Percentiles rank a stretch among this genome's conserved stretches.
phyloP scores from a whole-genome alignment of 2,797 vertebrate species.

The Anolis apletophallus region DNA sequence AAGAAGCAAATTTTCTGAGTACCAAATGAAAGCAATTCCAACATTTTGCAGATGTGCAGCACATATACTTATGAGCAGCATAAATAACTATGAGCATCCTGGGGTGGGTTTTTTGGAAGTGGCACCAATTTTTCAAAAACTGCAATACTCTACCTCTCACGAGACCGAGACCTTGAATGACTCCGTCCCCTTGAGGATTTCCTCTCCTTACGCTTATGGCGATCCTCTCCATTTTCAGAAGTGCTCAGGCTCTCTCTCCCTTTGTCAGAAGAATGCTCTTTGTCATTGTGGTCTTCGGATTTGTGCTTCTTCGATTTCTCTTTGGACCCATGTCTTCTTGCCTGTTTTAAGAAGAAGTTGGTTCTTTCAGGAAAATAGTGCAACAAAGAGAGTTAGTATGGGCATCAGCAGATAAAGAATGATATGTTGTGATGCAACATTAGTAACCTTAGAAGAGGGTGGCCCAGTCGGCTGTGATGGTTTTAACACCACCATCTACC shows the following conservation, averaged over 20 bases:
- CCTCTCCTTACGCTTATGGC: slow-evolving; percentile 90
- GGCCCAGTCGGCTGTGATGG: slow-evolving; percentile 67
- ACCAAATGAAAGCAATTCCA: neutral
- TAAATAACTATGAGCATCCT: neutral
- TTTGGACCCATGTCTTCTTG: slow-evolving; percentile 94
- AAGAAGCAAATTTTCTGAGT: neutral
- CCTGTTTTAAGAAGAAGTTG: slow-evolving; percentile 99
- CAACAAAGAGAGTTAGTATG: slow-evolving; percentile 99
- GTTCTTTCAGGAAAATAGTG: slow-evolving; percentile 99
- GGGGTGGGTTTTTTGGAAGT: neutral
- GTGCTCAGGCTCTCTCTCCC: slow-evolving; percentile 88
- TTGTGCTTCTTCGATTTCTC: slow-evolving; percentile 93
- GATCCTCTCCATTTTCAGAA: slow-evolving; percentile 94
- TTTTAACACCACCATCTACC: slow-evolving; percentile 73
- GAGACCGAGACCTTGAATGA: slow-evolving; percentile 91
- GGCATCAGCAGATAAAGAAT: slow-evolving; percentile 84
- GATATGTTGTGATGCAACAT: slow-evolving; percentile 86
- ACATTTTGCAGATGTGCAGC: neutral
- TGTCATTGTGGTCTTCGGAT: slow-evolving; percentile 87
- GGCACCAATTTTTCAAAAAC: neutral
- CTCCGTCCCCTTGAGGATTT: slow-evolving; percentile 89
- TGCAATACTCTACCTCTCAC: slow-evolving; percentile 84
- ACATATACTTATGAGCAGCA: neutral
- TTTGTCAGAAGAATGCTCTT: slow-evolving; percentile 86
- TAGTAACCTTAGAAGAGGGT: slow-evolving; percentile 83